Evolutionary conservation across 2,113 vertebrate genomes (phyloP).

Genomic region (Sceloporus tristichus): DNA sequence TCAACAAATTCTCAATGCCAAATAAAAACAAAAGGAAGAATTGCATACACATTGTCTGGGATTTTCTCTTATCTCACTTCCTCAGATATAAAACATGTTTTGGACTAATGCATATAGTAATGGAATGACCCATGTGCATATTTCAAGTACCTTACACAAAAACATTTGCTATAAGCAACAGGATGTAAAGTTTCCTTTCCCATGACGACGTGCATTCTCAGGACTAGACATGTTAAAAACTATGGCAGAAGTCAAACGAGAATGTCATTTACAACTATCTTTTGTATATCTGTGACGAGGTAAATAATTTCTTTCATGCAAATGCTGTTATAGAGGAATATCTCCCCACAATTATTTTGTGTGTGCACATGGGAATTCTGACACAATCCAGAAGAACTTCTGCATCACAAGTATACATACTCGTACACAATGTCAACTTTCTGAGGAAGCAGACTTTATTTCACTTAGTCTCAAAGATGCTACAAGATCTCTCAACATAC

Average conservation of each 20-base stretch:
- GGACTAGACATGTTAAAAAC: conserved; percentile 7
- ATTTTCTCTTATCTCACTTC: conserved; percentile 15
- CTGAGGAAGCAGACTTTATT: too few species aligned
- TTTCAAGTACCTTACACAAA: conserved; percentile 17
- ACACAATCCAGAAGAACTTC: background rate
- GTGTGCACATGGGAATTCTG: too few species aligned
- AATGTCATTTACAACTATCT: background rate
- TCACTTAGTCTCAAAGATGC: too few species aligned
- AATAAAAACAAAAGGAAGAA: conserved; percentile 21
- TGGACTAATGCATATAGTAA: background rate
- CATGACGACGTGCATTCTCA: background rate
- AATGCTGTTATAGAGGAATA: background rate
- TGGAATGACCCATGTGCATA: fast-evolving
- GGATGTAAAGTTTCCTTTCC: conserved; percentile 6
- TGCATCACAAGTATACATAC: background rate
- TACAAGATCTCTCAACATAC: too few species aligned
- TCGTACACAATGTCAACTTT: background rate
- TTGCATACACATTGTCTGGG: background rate
- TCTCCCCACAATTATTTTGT: background rate
- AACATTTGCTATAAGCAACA: conserved; percentile 3
- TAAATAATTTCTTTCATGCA: background rate
- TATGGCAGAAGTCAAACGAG: background rate
- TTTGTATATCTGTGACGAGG: background rate
- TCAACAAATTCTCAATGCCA: background rate
- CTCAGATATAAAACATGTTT: background rate